phyloP scores from a whole-genome alignment of 2,888 invertebrate genomes.

The Fabriciana adippe region DNA sequence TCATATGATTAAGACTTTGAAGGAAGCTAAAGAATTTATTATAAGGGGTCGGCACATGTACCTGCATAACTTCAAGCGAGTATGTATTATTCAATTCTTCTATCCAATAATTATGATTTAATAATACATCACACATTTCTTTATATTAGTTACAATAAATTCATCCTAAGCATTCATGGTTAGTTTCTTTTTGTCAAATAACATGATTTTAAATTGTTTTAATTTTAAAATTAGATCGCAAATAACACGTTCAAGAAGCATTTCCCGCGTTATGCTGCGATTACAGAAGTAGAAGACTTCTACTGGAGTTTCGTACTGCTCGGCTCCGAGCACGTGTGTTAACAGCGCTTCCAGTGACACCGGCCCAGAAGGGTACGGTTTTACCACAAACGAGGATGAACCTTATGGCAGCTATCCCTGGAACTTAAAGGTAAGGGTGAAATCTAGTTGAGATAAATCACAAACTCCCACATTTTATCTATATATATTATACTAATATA shows the following conservation, averaged over 20 bases:
- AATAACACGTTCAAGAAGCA: slow-evolving; percentile 42
- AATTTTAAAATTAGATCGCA: slow-evolving; percentile 48
- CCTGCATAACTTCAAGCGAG: slow-evolving; percentile 55
- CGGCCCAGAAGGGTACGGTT: slow-evolving; percentile 92
- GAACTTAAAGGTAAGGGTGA: slow-evolving; percentile 89
- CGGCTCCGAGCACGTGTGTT: slow-evolving; percentile 91
- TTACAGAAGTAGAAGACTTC: slow-evolving; percentile 84
- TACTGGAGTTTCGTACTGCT: slow-evolving; percentile 92
- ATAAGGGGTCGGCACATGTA: slow-evolving; percentile 64
- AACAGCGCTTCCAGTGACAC: slow-evolving; percentile 94
- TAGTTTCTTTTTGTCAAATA: neutral
- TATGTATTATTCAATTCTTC: slow-evolving; percentile 32
- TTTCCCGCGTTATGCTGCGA: slow-evolving; percentile 34
- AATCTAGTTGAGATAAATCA: neutral
- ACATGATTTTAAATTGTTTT: neutral
- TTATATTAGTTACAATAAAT: too few relatives aligned
- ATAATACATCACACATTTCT: too few relatives aligned
- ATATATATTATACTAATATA: too few relatives aligned
- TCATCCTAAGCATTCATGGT: neutral
- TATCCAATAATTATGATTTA: too few relatives aligned
- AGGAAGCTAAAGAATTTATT: slow-evolving; percentile 88
- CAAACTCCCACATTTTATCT: neutral
- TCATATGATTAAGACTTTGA: slow-evolving; percentile 59
- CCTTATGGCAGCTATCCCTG: slow-evolving; percentile 92
- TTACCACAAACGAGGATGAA: slow-evolving; percentile 86